phyloP scores from a whole-genome alignment of 2,888 invertebrate species.

The Heteropelma amictum region DNA sequence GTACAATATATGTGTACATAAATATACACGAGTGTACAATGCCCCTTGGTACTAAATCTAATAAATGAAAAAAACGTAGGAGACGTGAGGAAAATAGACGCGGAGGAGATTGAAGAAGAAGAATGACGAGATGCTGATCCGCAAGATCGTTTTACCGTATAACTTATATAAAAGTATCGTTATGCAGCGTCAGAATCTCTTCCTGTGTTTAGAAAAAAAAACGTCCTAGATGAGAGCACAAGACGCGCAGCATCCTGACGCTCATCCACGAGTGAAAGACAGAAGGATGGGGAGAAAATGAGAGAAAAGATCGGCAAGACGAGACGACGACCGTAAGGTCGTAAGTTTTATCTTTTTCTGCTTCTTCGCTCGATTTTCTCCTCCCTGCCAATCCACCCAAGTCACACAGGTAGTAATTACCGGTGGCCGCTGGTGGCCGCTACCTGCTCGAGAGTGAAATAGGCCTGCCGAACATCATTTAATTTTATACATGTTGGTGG shows the following conservation, averaged over 20 bases:
- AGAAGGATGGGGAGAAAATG: neutral
- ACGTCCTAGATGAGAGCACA: neutral
- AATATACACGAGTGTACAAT: neutral
- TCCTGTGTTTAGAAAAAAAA: constrained; percentile 36
- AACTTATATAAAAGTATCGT: neutral
- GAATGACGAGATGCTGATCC: constrained; percentile 37
- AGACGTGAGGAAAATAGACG: neutral
- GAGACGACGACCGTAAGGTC: constrained; percentile 52
- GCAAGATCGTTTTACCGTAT: constrained; percentile 23
- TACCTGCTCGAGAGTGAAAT: constrained; percentile 76
- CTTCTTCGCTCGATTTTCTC: constrained; percentile 49
- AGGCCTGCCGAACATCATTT: constrained; percentile 77
- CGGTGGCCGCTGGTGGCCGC: constrained; percentile 78
- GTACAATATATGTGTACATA: neutral
- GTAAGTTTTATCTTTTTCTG: constrained; percentile 67
- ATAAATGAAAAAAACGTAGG: neutral
- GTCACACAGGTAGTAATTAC: constrained; percentile 76
- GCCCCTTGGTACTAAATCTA: constrained; percentile 2
- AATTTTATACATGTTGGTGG: constrained; percentile 71
- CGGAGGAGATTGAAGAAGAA: neutral
- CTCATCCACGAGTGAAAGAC: constrained; percentile 1
- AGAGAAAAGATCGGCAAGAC: constrained; percentile 10
- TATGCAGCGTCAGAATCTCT: neutral
- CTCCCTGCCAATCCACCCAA: constrained; percentile 53
- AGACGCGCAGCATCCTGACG: neutral